phyloP scores from a whole-genome alignment of 2,113 vertebrate genomes.

The rabbit (Oryctolagus cuniculus) region mOryCun1.1 NC_091432.1:64760001-64760500 shows the following conservation, averaged over 20 bases:
- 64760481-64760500: background rate
- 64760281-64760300: background rate
- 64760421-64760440: background rate
- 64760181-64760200: slow-evolving; percentile 27
- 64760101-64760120: background rate
- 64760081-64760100: background rate
- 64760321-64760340: background rate
- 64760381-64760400: slow-evolving; percentile 58
- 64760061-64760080: background rate
- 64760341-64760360: slow-evolving; percentile 21
- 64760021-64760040: background rate
- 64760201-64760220: background rate
- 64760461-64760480: background rate
- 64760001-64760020: background rate
- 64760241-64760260: background rate
- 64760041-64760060: background rate
- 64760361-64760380: slow-evolving; percentile 9
- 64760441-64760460: background rate
- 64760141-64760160: slow-evolving; percentile 6
- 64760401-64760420: background rate
- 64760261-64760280: background rate
- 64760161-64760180: slow-evolving; percentile 40
- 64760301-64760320: background rate
- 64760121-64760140: slow-evolving; percentile 26
- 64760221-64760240: background rate